Base-by-base conservation (phyloP, 2,888 invertebrate species). In the Eristalis pertinax region DNA sequence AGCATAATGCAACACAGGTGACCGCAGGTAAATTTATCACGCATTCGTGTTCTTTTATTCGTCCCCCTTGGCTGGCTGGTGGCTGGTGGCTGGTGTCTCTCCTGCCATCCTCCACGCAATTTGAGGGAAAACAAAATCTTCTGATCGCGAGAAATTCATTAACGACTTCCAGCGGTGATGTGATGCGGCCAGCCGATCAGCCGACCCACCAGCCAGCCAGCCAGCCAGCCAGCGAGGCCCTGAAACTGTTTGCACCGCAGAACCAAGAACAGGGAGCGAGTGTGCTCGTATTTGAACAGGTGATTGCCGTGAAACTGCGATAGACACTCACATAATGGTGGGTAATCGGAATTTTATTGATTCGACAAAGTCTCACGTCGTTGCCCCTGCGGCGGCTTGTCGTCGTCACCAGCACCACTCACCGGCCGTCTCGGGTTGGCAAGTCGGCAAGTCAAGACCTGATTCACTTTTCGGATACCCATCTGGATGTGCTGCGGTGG, bases 321-420 rank as follows among this genome's bases (percentile, higher is more conserved):
- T 73, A 87, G 79, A 73, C 60, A 68, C 68, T 72, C 79, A 29
- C 67, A 15, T 81, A 81, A 85, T 69, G 73, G 60, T 60, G 79
- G 79, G 64, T 87, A 87, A 87, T 87, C 75, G 79, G 69, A 84
- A 72, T 87, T 87, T 87, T 87, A 87, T 87, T 84, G 84, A 84
- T 87, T 80, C 64, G 70, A 84, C 79, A 76, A 72, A 76, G 76
- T 76, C 32, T 62, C 72, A 68, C 38, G 24, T 29, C 77, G 22
- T 35, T 35, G 35, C n/a, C 19, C 50, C 2, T 8, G 8, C 32
- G 32, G 50, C 50, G 32, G 50, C 29, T 22, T 15, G 63, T 62
- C 43, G 72, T 11, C 22, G 1, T 43, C n/a, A 43, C 22, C 13
- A 0, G 63, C 62, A 32, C 60, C 11, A 19, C 1, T 43, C 41